These are phyloP conservation scores for Drosophila kepulauana DNA, from an alignment of 1,140 invertebrate genomes.

Conservation along the genomic window DNA sequence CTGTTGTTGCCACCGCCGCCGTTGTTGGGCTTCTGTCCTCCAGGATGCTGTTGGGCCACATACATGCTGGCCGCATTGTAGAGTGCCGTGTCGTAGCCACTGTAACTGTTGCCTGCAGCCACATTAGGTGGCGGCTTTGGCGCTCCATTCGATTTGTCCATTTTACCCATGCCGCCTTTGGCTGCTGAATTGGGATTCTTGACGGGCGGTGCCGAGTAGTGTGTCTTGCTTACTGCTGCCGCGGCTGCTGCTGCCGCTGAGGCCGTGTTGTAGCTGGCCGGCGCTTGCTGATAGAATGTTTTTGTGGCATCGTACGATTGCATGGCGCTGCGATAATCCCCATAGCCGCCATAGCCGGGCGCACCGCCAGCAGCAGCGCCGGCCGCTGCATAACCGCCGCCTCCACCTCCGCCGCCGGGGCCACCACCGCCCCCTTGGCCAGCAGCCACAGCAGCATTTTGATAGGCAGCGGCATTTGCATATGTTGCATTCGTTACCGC, in stretches of 20 bases:
- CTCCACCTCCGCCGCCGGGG: constrained; percentile 86
- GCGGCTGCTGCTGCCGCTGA: constrained; percentile 85
- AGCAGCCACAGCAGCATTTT: constrained; percentile 78
- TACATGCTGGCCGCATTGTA: constrained; percentile 97
- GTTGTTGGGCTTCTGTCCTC: constrained; percentile 67
- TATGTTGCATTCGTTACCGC: constrained; percentile 82
- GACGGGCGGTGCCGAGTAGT: constrained; percentile 86
- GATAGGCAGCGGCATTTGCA: constrained; percentile 80
- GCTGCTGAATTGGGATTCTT: constrained; percentile 69
- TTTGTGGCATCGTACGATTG: constrained; percentile 89
- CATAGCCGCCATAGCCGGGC: constrained; percentile 88
- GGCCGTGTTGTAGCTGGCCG: constrained; percentile 85
- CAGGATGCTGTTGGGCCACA: constrained; percentile 92
- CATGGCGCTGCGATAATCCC: constrained; percentile 88
- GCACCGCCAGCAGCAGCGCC: constrained; percentile 85
- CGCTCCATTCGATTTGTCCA: constrained; percentile 74
- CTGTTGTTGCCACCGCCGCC: constrained; percentile 57
- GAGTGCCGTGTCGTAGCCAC: constrained; percentile 95
- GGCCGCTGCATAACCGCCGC: constrained; percentile 72
- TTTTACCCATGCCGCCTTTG: constrained; percentile 71
- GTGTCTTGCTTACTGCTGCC: constrained; percentile 85
- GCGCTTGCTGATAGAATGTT: constrained; percentile 89
- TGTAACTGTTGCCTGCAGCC: constrained; percentile 89
- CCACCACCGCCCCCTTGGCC: constrained; percentile 82
- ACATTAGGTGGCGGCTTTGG: constrained; percentile 84